Conservation (phyloP, 1,140 invertebrate genomes). For the Augochlora pura region DNA sequence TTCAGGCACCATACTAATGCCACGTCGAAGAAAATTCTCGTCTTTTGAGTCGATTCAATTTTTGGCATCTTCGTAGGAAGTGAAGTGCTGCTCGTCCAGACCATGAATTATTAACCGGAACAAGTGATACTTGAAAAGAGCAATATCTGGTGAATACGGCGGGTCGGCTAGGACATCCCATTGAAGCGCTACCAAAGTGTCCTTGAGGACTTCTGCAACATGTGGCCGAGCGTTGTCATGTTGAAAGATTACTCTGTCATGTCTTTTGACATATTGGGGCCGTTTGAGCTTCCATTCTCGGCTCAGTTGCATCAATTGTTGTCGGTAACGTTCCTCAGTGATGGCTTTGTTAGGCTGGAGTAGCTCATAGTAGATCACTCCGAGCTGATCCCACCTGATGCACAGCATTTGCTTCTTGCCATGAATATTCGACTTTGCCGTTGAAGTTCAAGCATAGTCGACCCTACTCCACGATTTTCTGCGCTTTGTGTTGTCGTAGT, state of each 20-base stretch:
- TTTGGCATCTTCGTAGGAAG: not conserved
- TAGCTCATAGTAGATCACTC: slow-evolving; percentile 56
- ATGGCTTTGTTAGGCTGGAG: slow-evolving; percentile 58
- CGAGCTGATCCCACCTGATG: slow-evolving; percentile 15
- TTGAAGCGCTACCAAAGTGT: not conserved
- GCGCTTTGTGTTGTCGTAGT: too few species aligned
- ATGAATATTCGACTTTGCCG: slow-evolving; percentile 9
- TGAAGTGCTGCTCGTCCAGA: not conserved
- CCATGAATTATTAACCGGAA: not conserved
- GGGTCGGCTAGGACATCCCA: slow-evolving; percentile 22
- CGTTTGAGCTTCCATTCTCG: too few species aligned
- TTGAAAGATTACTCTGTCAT: slow-evolving; percentile 54
- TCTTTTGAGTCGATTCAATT: not conserved
- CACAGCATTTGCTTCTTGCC: slow-evolving; percentile 13
- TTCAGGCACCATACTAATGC: too few species aligned
- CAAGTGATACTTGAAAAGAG: slow-evolving; percentile 3
- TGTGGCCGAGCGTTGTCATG: slow-evolving; percentile 48
- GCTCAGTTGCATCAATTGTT: slow-evolving; percentile 60
- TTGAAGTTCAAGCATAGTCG: too few species aligned
- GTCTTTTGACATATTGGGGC: slow-evolving; percentile 34
- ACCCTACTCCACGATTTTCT: too few species aligned
- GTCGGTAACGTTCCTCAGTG: slow-evolving; percentile 48
- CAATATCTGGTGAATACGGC: slow-evolving; percentile 27
- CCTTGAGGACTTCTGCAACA: slow-evolving; percentile 6
- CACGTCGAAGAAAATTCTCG: not conserved